Percentiles rank a stretch among this genome's conserved stretches.
Evolutionary conservation across 2,113 vertebrate species (phyloP).

Genomic region (Asarcornis scutulata): DNA sequence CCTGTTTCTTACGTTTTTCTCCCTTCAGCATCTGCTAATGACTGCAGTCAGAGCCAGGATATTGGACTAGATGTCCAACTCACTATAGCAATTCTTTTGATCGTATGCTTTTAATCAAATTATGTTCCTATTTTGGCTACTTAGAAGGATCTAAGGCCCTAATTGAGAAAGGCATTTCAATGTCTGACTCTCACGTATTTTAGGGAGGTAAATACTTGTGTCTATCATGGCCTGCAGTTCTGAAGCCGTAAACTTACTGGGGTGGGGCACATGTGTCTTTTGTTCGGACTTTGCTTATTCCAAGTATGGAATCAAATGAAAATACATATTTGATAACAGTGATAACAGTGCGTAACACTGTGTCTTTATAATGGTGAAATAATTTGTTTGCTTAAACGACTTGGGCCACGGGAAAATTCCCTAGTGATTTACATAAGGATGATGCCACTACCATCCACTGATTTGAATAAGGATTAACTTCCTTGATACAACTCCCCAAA

Average conservation of each 20-base stretch:
- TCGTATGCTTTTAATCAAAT: slow-evolving; percentile 38
- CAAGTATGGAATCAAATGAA: background rate
- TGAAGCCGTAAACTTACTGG: background rate
- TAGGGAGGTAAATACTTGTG: background rate
- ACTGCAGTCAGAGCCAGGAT: slow-evolving; percentile 17
- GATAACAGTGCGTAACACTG: background rate
- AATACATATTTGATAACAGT: background rate
- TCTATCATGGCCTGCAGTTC: accelerated
- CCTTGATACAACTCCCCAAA: background rate
- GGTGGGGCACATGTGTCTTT: background rate
- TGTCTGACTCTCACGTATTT: background rate
- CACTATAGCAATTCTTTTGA: slow-evolving; percentile 42
- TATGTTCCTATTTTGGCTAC: slow-evolving; percentile 38
- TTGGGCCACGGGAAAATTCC: background rate
- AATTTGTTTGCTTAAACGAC: background rate
- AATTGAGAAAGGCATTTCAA: slow-evolving; percentile 1
- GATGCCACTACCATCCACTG: background rate
- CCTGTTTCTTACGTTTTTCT: background rate
- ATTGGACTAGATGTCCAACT: slow-evolving; percentile 28
- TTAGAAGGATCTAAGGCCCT: background rate
- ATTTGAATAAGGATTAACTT: background rate
- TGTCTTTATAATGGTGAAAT: background rate
- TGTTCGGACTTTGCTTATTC: background rate
- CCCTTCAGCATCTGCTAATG: background rate
- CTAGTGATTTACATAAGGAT: background rate